phyloP scores from a whole-genome alignment of 1,140 invertebrate species.

The Drosophila subpulchrella region DNA sequence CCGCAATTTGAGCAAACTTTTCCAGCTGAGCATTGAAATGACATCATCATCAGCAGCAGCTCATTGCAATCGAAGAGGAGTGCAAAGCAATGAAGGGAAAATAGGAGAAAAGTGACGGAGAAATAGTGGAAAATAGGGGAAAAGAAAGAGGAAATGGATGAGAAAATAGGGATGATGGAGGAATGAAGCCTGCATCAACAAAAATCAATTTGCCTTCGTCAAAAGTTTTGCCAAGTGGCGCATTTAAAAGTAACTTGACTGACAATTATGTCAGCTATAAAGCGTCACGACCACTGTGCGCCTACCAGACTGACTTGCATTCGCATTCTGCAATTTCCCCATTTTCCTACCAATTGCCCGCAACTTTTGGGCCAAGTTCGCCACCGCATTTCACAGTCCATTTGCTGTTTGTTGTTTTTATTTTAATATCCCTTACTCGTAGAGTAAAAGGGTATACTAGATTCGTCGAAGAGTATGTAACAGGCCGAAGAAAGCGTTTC shows the following conservation, averaged over 20 bases:
- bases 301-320: conserved; percentile 42
- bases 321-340: conserved; percentile 8
- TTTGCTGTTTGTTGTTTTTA: conserved; percentile 41
- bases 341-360: neutral
- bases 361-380: conserved; percentile 33
- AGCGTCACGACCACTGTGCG: conserved; percentile 2
- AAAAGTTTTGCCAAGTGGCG: conserved; percentile 69
- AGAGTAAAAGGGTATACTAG: too few relatives aligned
- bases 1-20: conserved; percentile 79
- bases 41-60: conserved; percentile 42
- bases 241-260: conserved; percentile 72
- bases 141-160: neutral
- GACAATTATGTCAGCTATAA: conserved; percentile 59
- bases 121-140: neutral
- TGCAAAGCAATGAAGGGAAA: conserved; percentile 39
- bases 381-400: conserved; percentile 58
- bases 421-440: too few relatives aligned
- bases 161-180: neutral
- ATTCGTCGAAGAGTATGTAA: too few relatives aligned
- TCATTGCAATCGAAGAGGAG: conserved; percentile 4
- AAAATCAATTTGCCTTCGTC: conserved; percentile 70
- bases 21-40: conserved; percentile 46
- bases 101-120: neutral
- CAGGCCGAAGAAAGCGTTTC: too few relatives aligned
- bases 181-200: conserved; percentile 25